Conservation (phyloP, 2,888 invertebrate genomes). For the Ypsolopha scabrella region DNA sequence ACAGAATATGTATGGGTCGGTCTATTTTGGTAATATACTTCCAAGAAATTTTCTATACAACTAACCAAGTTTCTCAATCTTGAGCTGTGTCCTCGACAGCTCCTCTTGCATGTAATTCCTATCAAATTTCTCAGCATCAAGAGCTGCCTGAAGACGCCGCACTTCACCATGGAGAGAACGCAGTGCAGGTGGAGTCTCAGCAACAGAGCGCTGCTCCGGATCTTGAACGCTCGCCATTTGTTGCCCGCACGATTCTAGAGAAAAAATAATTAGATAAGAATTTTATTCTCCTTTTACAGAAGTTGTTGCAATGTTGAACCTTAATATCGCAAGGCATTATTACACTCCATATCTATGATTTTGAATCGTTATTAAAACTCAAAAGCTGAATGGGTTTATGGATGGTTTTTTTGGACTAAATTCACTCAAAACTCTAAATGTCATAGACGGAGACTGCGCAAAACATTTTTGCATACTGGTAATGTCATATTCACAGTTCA, state of each 20-base stretch:
- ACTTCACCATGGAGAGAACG: constrained; percentile 58
- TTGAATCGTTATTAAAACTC: not conserved
- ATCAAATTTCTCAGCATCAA: constrained; percentile 74
- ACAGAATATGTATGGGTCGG: not conserved
- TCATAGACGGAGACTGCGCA: too few relatives aligned
- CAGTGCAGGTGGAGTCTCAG: constrained; percentile 50
- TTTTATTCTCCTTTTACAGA: too few relatives aligned
- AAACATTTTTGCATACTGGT: too few relatives aligned
- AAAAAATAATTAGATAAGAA: not conserved
- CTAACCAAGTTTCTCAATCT: constrained; percentile 65
- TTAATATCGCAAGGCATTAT: not conserved
- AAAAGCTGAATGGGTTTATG: not conserved
- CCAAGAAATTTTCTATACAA: not conserved
- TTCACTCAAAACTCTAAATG: too few relatives aligned
- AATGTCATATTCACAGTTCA: too few relatives aligned
- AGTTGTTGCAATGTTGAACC: too few relatives aligned
- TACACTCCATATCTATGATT: not conserved
- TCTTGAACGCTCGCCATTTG: constrained; percentile 20
- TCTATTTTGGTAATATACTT: not conserved
- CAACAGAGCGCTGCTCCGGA: constrained; percentile 18
- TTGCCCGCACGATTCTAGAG: constrained; percentile 46
- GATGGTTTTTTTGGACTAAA: too few relatives aligned
- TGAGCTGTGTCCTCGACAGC: constrained; percentile 60
- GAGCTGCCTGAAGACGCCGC: constrained; percentile 62
- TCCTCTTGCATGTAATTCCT: constrained; percentile 73